Evolutionary conservation across 2,113 vertebrate species (phyloP).

Genomic region (Ptilonorhynchus violaceus): DNA sequence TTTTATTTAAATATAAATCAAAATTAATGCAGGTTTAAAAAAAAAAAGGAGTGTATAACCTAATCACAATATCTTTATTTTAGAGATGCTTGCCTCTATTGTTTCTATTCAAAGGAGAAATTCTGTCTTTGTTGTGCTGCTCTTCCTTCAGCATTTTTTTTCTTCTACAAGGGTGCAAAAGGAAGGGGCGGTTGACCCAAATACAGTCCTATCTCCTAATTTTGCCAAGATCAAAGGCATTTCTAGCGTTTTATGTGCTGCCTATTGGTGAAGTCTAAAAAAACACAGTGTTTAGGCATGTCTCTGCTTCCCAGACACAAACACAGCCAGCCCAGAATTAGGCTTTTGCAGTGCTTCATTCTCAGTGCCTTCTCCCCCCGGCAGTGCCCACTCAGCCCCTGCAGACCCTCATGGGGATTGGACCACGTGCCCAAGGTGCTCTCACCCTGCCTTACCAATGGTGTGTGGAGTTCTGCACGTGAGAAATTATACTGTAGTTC

Average conservation of each 20-base stretch:
- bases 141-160: constrained; percentile 26
- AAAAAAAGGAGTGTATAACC: constrained; percentile 64
- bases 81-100: constrained; percentile 63
- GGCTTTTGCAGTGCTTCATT: not conserved
- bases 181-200: constrained; percentile 60
- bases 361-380: accelerated
- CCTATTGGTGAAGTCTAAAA: constrained; percentile 41
- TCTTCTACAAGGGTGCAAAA: constrained; percentile 50
- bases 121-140: constrained; percentile 59
- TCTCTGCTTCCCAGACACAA: not conserved
- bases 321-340: not conserved
- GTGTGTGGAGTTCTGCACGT: not conserved
- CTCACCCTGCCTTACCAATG: not conserved
- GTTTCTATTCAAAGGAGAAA: constrained; percentile 68
- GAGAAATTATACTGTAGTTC: not conserved
- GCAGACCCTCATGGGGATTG: accelerated
- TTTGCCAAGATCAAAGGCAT: constrained; percentile 59
- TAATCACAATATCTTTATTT: constrained; percentile 77
- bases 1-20: constrained; percentile 86
- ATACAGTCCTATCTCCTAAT: constrained; percentile 64
- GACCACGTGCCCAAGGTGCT: not conserved
- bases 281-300: constrained; percentile 8
- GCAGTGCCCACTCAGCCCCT: not conserved
- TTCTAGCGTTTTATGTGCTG: constrained; percentile 32
- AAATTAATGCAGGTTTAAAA: constrained; percentile 75